Conservation (phyloP, 1,140 invertebrate genomes). For the Sitophilus oryzae region DNA sequence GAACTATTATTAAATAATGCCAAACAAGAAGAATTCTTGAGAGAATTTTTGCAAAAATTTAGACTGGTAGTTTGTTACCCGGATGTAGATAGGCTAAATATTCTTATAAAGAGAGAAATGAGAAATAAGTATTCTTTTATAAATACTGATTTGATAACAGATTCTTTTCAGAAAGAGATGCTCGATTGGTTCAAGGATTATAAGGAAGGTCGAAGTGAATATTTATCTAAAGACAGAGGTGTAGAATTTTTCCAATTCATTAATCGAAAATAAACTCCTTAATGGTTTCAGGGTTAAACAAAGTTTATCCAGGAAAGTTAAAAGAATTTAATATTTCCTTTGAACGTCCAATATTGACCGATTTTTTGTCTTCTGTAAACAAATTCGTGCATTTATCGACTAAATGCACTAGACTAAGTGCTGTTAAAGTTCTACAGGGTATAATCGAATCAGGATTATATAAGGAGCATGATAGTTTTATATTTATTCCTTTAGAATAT, state of each 20-base stretch:
- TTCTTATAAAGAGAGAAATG: slow-evolving; percentile 3
- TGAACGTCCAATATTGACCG: background rate
- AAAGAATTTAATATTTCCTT: slow-evolving; percentile 1
- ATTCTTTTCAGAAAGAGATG: slow-evolving; percentile 10
- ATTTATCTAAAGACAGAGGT: slow-evolving; percentile 2
- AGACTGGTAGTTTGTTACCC: background rate
- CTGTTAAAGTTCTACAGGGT: background rate
- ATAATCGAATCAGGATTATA: background rate
- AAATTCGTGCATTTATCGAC: background rate
- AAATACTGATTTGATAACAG: slow-evolving; percentile 7
- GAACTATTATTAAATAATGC: background rate
- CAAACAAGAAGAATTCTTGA: background rate
- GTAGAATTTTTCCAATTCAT: background rate
- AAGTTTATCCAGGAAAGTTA: slow-evolving; percentile 8
- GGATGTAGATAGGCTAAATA: slow-evolving; percentile 6
- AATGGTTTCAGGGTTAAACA: slow-evolving; percentile 9
- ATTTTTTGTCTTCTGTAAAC: background rate
- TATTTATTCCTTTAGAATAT: background rate
- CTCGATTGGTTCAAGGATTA: slow-evolving; percentile 11
- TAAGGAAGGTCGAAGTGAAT: slow-evolving; percentile 6
- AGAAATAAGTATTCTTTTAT: slow-evolving; percentile 10
- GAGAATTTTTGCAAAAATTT: slow-evolving; percentile 13
- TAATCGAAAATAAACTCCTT: background rate
- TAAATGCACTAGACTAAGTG: background rate
- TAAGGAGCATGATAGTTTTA: background rate